These are phyloP conservation scores for Craseonycteris thonglongyai DNA, from an alignment of 2,113 vertebrate species.

Conservation along the genomic window DNA sequence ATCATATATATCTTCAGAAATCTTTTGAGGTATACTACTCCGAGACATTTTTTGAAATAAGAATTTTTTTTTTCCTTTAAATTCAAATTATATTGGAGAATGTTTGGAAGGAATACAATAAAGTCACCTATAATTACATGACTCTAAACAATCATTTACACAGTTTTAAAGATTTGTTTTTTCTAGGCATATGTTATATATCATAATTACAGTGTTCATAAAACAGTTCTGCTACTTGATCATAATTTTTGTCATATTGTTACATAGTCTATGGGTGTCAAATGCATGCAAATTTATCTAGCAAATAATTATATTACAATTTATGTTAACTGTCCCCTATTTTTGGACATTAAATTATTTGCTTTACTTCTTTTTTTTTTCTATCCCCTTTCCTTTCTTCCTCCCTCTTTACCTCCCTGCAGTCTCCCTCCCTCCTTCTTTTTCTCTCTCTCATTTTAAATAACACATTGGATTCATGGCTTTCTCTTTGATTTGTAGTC, in stretches of 20 bases:
- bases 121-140: background rate
- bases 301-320: background rate
- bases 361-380: background rate
- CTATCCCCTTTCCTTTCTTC: background rate
- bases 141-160: background rate
- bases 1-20: background rate
- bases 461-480: background rate
- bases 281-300: background rate
- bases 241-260: background rate
- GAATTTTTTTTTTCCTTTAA: background rate
- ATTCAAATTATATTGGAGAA: background rate
- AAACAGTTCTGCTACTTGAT: background rate
- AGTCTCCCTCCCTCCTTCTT: accelerated
- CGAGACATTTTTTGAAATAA: background rate
- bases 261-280: background rate
- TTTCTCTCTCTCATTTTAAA: background rate
- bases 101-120: background rate
- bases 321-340: background rate
- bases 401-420: background rate
- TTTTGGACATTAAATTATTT: background rate
- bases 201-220: background rate
- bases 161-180: background rate
- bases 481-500: background rate
- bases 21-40: background rate
- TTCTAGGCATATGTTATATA: background rate